Evolutionary conservation across 2,888 invertebrate species (phyloP).

Genomic region (Diogma glabrata): DNA sequence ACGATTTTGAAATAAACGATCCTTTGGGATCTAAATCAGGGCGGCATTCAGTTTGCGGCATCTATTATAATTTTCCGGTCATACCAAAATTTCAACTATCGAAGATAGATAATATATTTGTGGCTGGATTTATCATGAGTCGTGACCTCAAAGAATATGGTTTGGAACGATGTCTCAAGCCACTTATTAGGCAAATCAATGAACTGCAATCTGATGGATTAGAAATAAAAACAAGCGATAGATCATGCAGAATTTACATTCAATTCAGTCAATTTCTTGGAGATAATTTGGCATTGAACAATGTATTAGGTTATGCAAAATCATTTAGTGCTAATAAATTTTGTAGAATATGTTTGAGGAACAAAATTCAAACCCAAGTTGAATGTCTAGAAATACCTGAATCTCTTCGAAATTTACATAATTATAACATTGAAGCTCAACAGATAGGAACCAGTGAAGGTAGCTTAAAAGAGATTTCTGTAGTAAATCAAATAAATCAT

Average conservation of each 20-base stretch:
- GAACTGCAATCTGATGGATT: not conserved
- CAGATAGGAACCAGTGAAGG: not conserved
- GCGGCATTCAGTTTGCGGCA: not conserved
- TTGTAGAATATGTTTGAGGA: not conserved
- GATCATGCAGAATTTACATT: not conserved
- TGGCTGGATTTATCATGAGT: not conserved
- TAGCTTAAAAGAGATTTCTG: not conserved
- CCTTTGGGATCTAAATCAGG: not conserved
- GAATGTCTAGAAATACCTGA: not conserved
- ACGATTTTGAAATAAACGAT: not conserved
- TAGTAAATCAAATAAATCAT: conserved; percentile 7
- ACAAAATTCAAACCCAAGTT: not conserved
- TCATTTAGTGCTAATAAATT: not conserved
- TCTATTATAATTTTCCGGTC: not conserved
- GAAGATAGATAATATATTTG: not conserved
- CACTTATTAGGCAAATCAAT: not conserved
- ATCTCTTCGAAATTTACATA: not conserved
- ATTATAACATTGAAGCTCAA: not conserved
- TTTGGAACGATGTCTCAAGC: not conserved
- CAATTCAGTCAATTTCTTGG: not conserved
- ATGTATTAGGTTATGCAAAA: not conserved
- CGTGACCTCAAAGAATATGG: not conserved
- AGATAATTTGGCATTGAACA: conserved; percentile 1
- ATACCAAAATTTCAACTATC: not conserved
- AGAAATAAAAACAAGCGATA: not conserved